Conservation (phyloP, 1,140 invertebrate genomes). For the Bombus confusus region DNA sequence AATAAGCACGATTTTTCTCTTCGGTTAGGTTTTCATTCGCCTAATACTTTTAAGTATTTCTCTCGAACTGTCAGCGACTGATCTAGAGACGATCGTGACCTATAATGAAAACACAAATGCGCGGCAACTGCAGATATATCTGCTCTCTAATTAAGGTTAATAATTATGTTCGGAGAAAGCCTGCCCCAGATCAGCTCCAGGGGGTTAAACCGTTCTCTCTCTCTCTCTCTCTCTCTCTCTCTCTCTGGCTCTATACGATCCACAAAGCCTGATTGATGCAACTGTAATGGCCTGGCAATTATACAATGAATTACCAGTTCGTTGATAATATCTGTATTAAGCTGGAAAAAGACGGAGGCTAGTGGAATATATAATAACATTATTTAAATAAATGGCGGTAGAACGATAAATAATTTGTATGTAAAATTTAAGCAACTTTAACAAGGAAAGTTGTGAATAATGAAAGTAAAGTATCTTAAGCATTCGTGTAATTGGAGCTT, state of each 20-base stretch:
- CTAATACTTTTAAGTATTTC: background rate
- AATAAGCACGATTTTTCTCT: background rate
- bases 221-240: background rate
- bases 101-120: slow-evolving; percentile 14
- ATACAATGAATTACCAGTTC: slow-evolving; percentile 5
- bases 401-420: no score
- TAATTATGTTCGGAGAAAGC: background rate
- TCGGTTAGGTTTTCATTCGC: background rate
- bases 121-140: slow-evolving; percentile 6
- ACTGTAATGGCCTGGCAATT: slow-evolving; percentile 19
- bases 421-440: no score
- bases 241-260: background rate
- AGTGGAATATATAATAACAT: background rate
- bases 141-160: slow-evolving; percentile 35
- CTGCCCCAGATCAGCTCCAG: background rate
- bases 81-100: background rate
- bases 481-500: no score
- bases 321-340: slow-evolving; percentile 18
- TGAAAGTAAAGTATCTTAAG: no score
- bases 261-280: slow-evolving; percentile 7
- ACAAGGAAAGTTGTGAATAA: no score
- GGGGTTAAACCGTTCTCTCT: background rate
- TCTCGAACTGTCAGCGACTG: background rate
- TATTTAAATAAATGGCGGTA: no score
- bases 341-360: background rate